Evolutionary conservation across 2,113 vertebrate genomes (phyloP).

Genomic region (cattle (Bos taurus)): DNA sequence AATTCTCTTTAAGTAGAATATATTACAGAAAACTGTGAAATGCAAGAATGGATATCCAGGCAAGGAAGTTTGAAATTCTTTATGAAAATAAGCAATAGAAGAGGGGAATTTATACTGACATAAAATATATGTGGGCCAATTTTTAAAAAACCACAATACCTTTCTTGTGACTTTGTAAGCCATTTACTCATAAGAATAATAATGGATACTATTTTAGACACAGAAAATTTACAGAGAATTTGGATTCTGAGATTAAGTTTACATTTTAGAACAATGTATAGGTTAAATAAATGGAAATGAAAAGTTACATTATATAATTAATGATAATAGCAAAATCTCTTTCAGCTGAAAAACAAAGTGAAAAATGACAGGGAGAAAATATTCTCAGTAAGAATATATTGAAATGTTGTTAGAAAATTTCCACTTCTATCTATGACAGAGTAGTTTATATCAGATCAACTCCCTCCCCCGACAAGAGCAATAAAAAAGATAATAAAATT

Average conservation of each 20-base stretch:
- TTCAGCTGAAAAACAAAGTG: not conserved
- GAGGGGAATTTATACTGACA: not conserved
- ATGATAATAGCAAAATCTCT: slow-evolving; percentile 3
- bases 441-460: not conserved
- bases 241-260: not conserved
- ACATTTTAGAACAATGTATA: not conserved
- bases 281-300: not conserved
- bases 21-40: slow-evolving; percentile 16
- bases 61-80: slow-evolving; percentile 11
- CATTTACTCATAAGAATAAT: not conserved
- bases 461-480: not conserved
- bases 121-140: not conserved
- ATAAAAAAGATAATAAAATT: not conserved
- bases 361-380: not conserved
- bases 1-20: not conserved
- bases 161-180: slow-evolving; percentile 17
- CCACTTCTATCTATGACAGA: not conserved
- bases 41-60: not conserved
- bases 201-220: slow-evolving; percentile 6
- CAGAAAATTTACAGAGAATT: not conserved
- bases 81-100: slow-evolving; percentile 25
- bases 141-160: not conserved
- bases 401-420: not conserved
- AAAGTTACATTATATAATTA: not conserved
- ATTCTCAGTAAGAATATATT: not conserved